Evolutionary conservation across 2,797 vertebrate genomes (phyloP).

Genomic region (Rhadinocentrus ornatus): DNA sequence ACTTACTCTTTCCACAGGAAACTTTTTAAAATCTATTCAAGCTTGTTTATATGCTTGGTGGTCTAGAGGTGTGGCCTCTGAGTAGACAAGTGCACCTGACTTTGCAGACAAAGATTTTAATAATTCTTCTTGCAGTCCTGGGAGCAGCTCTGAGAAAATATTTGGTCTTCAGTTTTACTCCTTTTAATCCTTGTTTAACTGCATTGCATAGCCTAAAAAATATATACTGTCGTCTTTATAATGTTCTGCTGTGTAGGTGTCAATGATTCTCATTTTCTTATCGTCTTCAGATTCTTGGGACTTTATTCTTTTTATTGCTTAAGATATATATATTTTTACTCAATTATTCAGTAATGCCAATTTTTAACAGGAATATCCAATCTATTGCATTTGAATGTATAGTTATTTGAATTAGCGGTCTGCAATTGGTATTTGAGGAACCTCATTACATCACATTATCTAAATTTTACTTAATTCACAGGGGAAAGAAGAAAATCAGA

Average conservation of each 20-base stretch:
- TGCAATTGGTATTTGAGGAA: background rate
- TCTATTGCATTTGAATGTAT: background rate
- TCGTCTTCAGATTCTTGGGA: too few species aligned
- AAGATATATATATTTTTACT: background rate
- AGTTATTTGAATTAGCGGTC: background rate
- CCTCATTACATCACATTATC: background rate
- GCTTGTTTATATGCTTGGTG: too few species aligned
- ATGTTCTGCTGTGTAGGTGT: background rate
- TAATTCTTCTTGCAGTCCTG: background rate
- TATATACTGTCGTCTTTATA: background rate
- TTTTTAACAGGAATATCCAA: background rate
- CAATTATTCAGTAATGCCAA: background rate
- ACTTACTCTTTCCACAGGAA: too few species aligned
- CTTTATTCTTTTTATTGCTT: too few species aligned
- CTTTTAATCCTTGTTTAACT: background rate
- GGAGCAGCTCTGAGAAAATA: background rate
- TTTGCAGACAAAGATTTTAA: background rate
- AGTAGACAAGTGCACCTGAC: background rate
- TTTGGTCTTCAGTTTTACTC: background rate
- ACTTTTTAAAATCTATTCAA: too few species aligned
- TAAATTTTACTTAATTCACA: background rate
- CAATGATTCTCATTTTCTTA: background rate
- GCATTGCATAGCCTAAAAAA: background rate
- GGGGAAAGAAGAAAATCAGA: slow-evolving; percentile 25
- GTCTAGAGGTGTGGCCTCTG: too few species aligned